Conservation (phyloP, 1,140 invertebrate species). For the Nephotettix cincticeps region DNA sequence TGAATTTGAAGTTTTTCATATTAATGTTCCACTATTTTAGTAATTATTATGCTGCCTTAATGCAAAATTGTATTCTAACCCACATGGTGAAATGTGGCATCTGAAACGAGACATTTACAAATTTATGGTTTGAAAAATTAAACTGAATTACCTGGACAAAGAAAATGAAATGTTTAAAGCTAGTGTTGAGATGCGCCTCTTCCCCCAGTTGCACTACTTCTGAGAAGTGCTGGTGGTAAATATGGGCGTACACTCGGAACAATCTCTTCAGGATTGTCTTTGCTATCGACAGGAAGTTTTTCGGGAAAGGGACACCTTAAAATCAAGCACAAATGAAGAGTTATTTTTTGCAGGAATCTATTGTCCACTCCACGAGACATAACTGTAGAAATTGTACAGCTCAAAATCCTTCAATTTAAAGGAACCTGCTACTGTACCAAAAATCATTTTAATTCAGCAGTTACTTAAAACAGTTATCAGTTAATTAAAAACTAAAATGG, state of each 20-base stretch:
- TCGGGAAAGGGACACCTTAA: conserved; percentile 94
- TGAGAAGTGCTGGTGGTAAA: conserved; percentile 99
- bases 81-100: too few species aligned
- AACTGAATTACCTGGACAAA: conserved; percentile 96
- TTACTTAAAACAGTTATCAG: too few species aligned
- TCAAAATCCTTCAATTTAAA: not conserved
- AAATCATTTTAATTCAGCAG: too few species aligned
- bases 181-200: conserved; percentile 99
- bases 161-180: conserved; percentile 99
- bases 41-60: too few species aligned
- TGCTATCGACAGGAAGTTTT: conserved; percentile 95
- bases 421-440: too few species aligned
- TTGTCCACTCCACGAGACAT: not conserved
- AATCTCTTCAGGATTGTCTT: conserved; percentile 98
- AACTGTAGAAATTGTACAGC: too few species aligned
- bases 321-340: conserved; percentile 27
- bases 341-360: not conserved
- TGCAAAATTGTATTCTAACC: too few species aligned
- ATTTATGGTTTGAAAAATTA: too few species aligned
- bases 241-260: conserved; percentile 98
- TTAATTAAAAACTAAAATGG: too few species aligned
- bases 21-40: too few species aligned
- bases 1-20: too few species aligned
- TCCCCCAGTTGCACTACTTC: conserved; percentile 97
- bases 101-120: too few species aligned